A percentile compares a stretch with the other conserved stretches of the same genome.
phyloP scores from a whole-genome alignment of 92 coral and sea anemone genomes.

The Umimayanthus kanabou region DNA sequence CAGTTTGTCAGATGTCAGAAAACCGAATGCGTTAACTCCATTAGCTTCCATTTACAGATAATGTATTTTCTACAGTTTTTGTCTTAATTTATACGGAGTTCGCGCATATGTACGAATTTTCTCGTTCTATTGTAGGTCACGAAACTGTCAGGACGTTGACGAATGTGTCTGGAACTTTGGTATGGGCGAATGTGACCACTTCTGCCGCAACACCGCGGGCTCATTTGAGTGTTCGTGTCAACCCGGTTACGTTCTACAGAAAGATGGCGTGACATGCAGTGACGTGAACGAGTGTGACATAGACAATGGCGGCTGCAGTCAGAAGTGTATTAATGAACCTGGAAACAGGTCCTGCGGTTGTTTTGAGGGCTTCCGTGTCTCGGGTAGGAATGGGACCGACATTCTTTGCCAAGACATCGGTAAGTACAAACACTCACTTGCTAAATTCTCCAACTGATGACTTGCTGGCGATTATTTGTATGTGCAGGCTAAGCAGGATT shows the following conservation, averaged over 20 bases:
- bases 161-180: constrained; percentile 91
- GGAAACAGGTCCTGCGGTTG: constrained; percentile 79
- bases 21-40: too few relatives aligned
- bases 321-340: constrained; percentile 76
- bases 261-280: constrained; percentile 76
- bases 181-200: constrained; percentile 90
- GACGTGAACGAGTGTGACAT: constrained; percentile 83
- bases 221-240: constrained; percentile 95
- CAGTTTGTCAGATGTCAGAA: too few relatives aligned
- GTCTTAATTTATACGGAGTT: too few relatives aligned
- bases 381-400: constrained; percentile 74
- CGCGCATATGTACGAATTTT: not conserved
- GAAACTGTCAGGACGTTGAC: constrained; percentile 81
- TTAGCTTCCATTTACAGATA: too few relatives aligned
- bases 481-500: too few relatives aligned
- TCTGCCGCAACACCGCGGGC: constrained; percentile 83
- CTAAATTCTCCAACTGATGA: not conserved
- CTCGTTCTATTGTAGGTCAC: constrained; percentile 54
- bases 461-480: not conserved
- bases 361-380: constrained; percentile 74
- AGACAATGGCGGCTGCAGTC: constrained; percentile 85
- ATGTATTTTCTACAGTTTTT: too few relatives aligned
- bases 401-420: constrained; percentile 85
- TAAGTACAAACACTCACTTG: constrained; percentile 29
- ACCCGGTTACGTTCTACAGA: constrained; percentile 67